Base-by-base conservation (phyloP, 1,140 invertebrate genomes). In the Melanaphis sacchari region DNA sequence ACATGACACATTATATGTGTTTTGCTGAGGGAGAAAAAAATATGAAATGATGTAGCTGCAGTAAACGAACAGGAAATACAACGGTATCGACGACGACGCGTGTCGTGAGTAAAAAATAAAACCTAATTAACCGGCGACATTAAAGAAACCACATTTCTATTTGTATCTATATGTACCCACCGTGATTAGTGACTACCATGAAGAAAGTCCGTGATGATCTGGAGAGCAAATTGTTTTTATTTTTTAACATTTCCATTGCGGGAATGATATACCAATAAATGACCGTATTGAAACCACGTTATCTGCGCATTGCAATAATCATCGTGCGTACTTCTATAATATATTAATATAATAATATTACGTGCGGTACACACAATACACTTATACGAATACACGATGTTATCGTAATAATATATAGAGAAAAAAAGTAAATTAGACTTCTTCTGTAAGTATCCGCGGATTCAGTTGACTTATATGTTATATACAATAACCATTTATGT, bases 41-140 rank as follows among this genome's bases (percentile, higher is more conserved):
- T 40, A 84, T 84, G 59, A 76, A 76, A 76, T 76, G 59, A 66
- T 84, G 84, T 85, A 4, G 38, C 38, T 26, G 82, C 26, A 46
- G 41, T 26, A 43, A 43, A 87, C 84, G 84, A 46, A 87, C 85
- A 46, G 85, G 85, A 87, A 87, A 85, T 85, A 85, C 84, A 85
- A 87, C 85, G 85, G 85, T 46, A 87, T n/a, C 41, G 43, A 43
- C 84, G 41, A 85, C 31, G 43, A 18, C 43, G 41, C 85, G 85
- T 87, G 85, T 87, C 85, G 43, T 46, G 43, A 87, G 41, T 31
- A 46, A 46, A 87, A 87, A 87, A 87, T 46, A 46, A 87, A 46
- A 87, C 43, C 43, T 87, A 87, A 87, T 87, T 87, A 87, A 87
- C 85, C 85, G 21, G 15, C 26, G 31, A n/a, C 85, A 43, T 88